Evolutionary conservation across 2,113 vertebrate species (phyloP), one percentile per base, ranked within the genome.

Genomic region (Pelecanoides urinatrix): DNA sequence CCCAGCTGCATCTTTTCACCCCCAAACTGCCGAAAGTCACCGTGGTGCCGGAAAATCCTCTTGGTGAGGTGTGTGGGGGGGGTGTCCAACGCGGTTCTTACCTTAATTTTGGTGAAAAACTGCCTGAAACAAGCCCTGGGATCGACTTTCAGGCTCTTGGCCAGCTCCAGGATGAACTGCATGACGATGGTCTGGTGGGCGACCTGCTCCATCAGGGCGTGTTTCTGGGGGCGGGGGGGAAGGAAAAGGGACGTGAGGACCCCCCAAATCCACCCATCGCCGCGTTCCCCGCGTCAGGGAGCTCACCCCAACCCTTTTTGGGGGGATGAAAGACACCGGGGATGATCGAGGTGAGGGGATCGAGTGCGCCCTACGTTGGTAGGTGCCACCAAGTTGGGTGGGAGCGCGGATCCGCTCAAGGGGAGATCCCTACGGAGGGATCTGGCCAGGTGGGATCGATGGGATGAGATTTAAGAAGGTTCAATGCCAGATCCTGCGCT

Each of bases 111-210:
- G 7, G 98, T 93, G 95, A 99, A 99, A 67, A 99, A 99, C 92
- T 99, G 99, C 23, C 99, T 97, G 96, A 99, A 99, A 88, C 99
- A 99, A 20, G 99, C 99, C 0, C 99, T 97, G 10, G 99, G 99
- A 23, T 99, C 99, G 47, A 99, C 98, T 96, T 99, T 99, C 21
- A 99, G 98, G 97, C 99, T 99, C 97, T 99, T 99, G 25, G 99
- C 98, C 92, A 99, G 96, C 96, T 99, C 99, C 76, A 99, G 97
- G 95, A 99, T 99, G 93, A 99, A 99, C 96, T 99, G 99, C 99
- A 99, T 99, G 84, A 99, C 99, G 9, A 99, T 99, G 83, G 99
- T 99, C 98, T 99, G 99, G 95, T 99, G 99, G 73, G 99, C 99
- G 26, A 99, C 99, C 96, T 99, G 99, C 91, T 99, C 99, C 99